phyloP scores from a whole-genome alignment of 2,888 invertebrate species.

The Epirrhoe alternata region DNA sequence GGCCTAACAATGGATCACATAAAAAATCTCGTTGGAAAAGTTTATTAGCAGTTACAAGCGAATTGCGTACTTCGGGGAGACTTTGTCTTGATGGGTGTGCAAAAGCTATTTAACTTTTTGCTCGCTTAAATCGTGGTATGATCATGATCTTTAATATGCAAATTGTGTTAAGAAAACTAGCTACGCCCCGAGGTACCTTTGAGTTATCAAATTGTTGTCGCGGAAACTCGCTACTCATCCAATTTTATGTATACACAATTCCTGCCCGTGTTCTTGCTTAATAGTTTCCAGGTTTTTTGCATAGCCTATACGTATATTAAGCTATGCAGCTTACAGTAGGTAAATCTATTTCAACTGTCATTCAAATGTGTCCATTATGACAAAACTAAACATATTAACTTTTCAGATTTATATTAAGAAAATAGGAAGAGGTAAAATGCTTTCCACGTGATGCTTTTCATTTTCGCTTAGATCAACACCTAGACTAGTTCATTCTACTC shows the following conservation, averaged over 20 bases:
- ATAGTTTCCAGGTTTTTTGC: too few species aligned
- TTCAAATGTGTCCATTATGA: too few species aligned
- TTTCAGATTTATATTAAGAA: too few species aligned
- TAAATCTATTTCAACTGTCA: too few species aligned
- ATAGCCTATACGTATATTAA: too few species aligned
- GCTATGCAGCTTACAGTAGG: too few species aligned
- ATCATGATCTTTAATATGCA: constrained; percentile 5
- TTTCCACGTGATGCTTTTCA: too few species aligned
- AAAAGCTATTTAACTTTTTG: constrained; percentile 24
- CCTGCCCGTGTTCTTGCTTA: too few species aligned
- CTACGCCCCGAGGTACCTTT: not conserved
- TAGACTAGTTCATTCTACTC: not conserved
- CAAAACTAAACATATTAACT: too few species aligned
- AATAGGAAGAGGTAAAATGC: too few species aligned
- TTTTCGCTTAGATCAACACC: too few species aligned
- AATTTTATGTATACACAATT: not conserved
- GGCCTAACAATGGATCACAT: constrained; percentile 29
- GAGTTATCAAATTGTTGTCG: not conserved
- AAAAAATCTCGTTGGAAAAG: constrained; percentile 32
- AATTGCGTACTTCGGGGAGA: constrained; percentile 25
- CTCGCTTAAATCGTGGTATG: not conserved
- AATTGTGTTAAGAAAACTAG: not conserved
- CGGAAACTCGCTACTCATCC: not conserved
- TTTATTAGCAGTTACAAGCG: constrained; percentile 33
- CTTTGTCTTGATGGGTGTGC: constrained; percentile 15